These are phyloP conservation scores for Matsumyia berberina DNA, from an alignment of 2,888 invertebrate genomes.

Conservation along the genomic window DNA sequence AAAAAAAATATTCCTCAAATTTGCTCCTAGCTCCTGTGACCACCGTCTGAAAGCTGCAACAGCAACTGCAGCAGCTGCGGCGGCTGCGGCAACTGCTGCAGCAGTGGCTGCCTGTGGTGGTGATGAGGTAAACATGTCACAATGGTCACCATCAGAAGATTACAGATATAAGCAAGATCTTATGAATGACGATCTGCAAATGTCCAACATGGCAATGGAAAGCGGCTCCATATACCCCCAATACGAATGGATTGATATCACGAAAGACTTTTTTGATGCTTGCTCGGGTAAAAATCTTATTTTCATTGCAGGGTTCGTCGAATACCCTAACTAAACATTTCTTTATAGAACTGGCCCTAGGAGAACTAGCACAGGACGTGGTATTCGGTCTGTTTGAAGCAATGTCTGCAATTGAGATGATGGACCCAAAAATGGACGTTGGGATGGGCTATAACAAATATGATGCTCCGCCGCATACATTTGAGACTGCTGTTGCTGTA, in stretches of 20 bases:
- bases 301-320: not conserved
- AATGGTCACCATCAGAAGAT: slow-evolving; percentile 62
- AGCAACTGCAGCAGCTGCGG: slow-evolving; percentile 80
- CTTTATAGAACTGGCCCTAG: slow-evolving; percentile 90
- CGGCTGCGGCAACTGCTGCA: slow-evolving; percentile 78
- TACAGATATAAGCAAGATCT: slow-evolving; percentile 62
- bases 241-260: slow-evolving; percentile 84
- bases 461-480: slow-evolving; percentile 92
- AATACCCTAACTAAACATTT: not conserved
- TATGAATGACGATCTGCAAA: slow-evolving; percentile 61
- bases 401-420: slow-evolving; percentile 99
- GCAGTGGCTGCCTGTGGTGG: slow-evolving; percentile 18
- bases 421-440: slow-evolving; percentile 99
- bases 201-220: slow-evolving; percentile 65
- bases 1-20: not conserved
- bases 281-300: slow-evolving; percentile 85
- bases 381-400: slow-evolving; percentile 97
- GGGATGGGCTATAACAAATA: slow-evolving; percentile 98
- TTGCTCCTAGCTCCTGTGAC: slow-evolving; percentile 76
- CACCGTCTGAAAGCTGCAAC: slow-evolving; percentile 81
- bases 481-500: slow-evolving; percentile 94
- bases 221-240: slow-evolving; percentile 80
- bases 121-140: slow-evolving; percentile 50
- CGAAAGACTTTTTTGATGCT: slow-evolving; percentile 87
- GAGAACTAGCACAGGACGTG: slow-evolving; percentile 96